phyloP scores from a whole-genome alignment of 2,797 vertebrate species.

The Lepilemur ruficaudatus region DNA sequence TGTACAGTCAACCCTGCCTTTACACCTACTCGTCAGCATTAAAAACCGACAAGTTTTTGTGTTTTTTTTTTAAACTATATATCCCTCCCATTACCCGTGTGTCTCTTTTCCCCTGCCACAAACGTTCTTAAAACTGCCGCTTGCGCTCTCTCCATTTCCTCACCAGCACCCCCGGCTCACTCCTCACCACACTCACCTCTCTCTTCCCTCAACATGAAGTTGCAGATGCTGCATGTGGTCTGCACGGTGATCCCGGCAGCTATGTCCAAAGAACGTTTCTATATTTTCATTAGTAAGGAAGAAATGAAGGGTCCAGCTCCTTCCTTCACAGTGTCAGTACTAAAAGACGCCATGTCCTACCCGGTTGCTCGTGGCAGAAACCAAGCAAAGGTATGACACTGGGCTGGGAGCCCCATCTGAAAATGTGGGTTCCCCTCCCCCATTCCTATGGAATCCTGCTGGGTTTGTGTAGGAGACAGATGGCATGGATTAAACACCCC shows the following conservation, averaged over 20 bases:
- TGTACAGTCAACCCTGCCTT: not conserved
- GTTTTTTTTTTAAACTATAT: too few species aligned
- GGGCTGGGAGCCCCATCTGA: not conserved
- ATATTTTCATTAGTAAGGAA: too few species aligned
- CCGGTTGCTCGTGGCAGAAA: not conserved
- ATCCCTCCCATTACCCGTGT: not conserved
- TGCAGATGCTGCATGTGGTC: not conserved
- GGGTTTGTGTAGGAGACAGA: not conserved
- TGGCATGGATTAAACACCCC: not conserved
- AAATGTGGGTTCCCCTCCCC: not conserved
- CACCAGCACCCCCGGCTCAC: not conserved
- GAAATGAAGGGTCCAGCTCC: too few species aligned
- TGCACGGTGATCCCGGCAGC: not conserved
- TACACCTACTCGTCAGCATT: not conserved
- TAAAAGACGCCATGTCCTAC: not conserved
- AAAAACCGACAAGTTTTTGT: too few species aligned
- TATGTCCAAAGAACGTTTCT: not conserved
- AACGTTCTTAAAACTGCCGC: not conserved
- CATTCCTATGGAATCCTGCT: not conserved
- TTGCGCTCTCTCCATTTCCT: not conserved
- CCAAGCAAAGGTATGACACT: not conserved
- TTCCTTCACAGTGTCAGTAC: not conserved
- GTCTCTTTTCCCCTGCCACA: not conserved
- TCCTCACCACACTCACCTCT: not conserved
- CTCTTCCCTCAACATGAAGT: not conserved